Conservation (phyloP, 2,113 vertebrate species). For the Muntiacus reevesi region DNA sequence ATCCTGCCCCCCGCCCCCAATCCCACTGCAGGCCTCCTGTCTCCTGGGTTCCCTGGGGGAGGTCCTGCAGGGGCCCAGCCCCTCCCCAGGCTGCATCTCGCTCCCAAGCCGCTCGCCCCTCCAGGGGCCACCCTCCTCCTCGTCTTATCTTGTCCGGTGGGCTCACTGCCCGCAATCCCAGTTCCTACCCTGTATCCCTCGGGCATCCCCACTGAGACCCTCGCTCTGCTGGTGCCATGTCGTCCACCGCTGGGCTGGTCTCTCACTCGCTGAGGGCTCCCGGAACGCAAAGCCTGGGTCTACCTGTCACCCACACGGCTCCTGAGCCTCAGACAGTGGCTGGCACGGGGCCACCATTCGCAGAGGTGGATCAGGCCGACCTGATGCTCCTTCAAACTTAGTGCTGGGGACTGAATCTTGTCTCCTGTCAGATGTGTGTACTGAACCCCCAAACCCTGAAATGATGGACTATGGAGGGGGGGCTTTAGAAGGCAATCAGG, state of each 20-base stretch:
- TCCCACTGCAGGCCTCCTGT: accelerated
- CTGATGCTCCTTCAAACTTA: accelerated
- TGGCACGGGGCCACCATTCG: accelerated
- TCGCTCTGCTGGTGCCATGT: accelerated
- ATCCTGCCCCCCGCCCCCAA: background rate
- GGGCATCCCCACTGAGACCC: background rate
- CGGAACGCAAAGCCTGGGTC: background rate
- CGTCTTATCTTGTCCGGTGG: accelerated
- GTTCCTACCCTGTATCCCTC: accelerated
- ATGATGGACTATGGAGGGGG: background rate
- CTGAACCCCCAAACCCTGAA: background rate
- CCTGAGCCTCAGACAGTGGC: background rate
- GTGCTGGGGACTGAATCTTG: background rate
- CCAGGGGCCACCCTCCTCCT: background rate
- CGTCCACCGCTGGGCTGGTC: background rate
- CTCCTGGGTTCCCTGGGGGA: accelerated
- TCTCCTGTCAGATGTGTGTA: background rate
- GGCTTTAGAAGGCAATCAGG: background rate
- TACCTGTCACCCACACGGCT: accelerated
- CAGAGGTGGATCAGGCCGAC: accelerated
- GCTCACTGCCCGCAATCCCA: accelerated
- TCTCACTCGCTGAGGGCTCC: background rate
- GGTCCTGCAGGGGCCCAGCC: background rate
- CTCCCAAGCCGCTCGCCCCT: background rate
- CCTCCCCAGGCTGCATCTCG: too few relatives aligned